Evolutionary conservation across 2,113 vertebrate genomes (phyloP).

Genomic region (Lagenorhynchus albirostris): DNA sequence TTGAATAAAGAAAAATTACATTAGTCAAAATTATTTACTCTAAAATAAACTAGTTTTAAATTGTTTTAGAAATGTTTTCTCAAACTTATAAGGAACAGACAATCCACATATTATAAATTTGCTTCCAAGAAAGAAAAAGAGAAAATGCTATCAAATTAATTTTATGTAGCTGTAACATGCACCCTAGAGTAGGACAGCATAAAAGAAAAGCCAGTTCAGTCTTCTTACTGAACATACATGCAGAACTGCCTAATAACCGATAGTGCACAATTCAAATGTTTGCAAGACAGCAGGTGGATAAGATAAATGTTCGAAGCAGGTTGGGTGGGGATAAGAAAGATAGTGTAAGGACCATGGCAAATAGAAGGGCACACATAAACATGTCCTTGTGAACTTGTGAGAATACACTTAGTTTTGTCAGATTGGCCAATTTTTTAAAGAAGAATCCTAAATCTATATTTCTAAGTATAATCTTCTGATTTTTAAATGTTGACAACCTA

Average conservation of each 20-base stretch:
- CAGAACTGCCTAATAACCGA: background rate
- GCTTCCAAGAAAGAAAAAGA: background rate
- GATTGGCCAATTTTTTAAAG: background rate
- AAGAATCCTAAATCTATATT: background rate
- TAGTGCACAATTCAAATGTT: background rate
- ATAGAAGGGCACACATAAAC: fast-evolving
- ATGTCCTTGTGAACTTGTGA: background rate
- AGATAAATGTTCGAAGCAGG: background rate
- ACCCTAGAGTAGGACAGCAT: too few relatives aligned
- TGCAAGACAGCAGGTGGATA: background rate
- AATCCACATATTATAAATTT: background rate
- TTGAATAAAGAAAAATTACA: background rate
- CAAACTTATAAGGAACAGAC: background rate
- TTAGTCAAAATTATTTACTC: background rate
- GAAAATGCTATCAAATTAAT: background rate
- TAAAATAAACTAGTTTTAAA: background rate
- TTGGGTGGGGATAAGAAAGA: background rate
- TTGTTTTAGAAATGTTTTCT: background rate
- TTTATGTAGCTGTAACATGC: background rate
- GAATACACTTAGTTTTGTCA: background rate
- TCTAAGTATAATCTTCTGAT: background rate
- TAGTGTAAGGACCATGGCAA: background rate
- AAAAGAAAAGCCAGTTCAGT: background rate
- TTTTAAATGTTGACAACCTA: background rate
- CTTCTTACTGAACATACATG: background rate